Evolutionary conservation across 2,888 invertebrate species (phyloP).

Genomic region (Nephrocerus scutellatus): DNA sequence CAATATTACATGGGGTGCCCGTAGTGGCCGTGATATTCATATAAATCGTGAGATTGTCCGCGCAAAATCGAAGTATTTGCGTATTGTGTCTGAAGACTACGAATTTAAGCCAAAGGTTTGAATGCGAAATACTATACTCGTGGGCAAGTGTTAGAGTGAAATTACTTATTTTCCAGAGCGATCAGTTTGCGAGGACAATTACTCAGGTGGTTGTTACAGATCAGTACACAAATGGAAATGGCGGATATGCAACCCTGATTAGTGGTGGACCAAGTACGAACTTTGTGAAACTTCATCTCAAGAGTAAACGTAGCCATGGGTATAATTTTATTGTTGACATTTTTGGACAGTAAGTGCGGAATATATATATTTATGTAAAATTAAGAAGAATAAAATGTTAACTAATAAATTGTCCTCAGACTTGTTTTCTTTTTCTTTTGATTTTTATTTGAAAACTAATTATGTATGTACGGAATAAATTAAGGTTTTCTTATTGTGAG

Average conservation of each 20-base stretch:
- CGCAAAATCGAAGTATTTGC: conserved; percentile 26
- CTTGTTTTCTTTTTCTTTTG: no score
- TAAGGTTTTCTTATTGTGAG: no score
- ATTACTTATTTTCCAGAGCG: conserved; percentile 2
- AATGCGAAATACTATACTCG: no score
- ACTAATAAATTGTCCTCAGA: no score
- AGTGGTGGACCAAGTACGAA: conserved; percentile 45
- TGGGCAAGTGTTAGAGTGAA: no score
- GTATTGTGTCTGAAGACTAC: conserved; percentile 27
- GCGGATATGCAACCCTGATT: conserved; percentile 43
- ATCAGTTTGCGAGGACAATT: conserved; percentile 26
- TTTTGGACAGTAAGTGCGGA: conserved; percentile 40
- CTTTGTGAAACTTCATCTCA: conserved; percentile 44
- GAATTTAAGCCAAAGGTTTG: conserved; percentile 23
- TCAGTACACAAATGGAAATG: conserved; percentile 45
- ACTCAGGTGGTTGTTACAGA: conserved; percentile 45
- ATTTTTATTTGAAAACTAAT: no score
- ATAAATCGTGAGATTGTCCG: conserved; percentile 25
- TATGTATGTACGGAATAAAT: no score
- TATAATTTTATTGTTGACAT: conserved; percentile 48
- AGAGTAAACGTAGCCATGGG: conserved; percentile 46
- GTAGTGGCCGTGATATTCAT: conserved; percentile 25
- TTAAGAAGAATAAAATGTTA: no score
- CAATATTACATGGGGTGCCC: conserved; percentile 29
- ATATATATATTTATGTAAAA: no score